phyloP scores from a whole-genome alignment of 2,113 vertebrate species.

The Anguilla rostrata region DNA sequence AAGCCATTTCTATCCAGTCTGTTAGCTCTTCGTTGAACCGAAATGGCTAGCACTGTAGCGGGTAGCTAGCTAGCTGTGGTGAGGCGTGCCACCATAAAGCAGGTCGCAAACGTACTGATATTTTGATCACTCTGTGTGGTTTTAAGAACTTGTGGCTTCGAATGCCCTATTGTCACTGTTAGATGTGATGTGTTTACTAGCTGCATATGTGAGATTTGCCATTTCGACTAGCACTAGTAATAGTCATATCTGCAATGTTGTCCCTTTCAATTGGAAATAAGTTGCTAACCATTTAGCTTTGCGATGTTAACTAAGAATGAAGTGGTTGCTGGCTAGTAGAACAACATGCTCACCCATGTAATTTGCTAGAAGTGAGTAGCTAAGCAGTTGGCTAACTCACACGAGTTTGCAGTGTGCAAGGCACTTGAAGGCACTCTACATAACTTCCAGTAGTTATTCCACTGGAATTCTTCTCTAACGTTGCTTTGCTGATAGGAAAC shows the following conservation, averaged over 20 bases:
- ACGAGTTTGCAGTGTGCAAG: neutral
- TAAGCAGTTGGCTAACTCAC: neutral
- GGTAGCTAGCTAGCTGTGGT: neutral
- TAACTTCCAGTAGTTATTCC: neutral
- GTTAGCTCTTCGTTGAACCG: neutral
- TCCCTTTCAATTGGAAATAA: neutral
- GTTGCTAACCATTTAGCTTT: too few species aligned
- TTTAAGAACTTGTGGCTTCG: neutral
- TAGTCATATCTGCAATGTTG: neutral
- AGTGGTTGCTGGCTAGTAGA: neutral
- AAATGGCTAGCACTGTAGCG: neutral
- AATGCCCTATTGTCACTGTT: neutral
- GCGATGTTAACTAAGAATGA: neutral
- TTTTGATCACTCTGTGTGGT: neutral
- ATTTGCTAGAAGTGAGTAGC: neutral
- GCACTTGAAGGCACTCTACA: neutral
- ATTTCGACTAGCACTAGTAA: neutral
- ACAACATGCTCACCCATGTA: neutral
- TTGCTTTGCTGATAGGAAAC: neutral
- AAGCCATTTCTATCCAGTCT: neutral
- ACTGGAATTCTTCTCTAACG: too few species aligned
- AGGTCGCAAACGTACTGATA: neutral
- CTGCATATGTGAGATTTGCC: neutral
- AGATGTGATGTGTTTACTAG: neutral
- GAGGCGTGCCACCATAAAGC: neutral